Evolutionary conservation across 2,888 invertebrate species (phyloP).

Genomic region (Drosophila paramelanica): DNA sequence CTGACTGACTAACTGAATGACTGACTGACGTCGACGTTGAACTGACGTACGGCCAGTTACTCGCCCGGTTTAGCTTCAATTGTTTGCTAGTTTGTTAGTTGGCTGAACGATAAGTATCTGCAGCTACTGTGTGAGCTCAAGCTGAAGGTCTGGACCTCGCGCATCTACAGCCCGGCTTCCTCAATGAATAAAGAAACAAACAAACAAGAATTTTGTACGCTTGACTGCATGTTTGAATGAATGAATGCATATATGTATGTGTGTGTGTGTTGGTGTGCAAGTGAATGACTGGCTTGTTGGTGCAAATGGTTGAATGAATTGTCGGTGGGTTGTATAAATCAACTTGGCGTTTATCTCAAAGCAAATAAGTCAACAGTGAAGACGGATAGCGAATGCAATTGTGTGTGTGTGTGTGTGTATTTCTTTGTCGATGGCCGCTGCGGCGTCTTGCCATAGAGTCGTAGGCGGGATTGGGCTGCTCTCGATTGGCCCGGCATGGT

Average conservation of each 20-base stretch:
- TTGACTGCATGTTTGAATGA: conserved; percentile 72
- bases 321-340: conserved; percentile 80
- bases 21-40: neutral
- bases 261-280: conserved; percentile 15
- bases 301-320: conserved; percentile 78
- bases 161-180: conserved; percentile 31
- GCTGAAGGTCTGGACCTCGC: too few relatives aligned
- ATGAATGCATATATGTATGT: conserved; percentile 46
- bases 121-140: conserved; percentile 16
- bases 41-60: conserved; percentile 37
- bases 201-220: conserved; percentile 77
- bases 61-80: conserved; percentile 49
- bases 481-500: neutral
- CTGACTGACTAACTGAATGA: conserved; percentile 3
- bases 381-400: conserved; percentile 75
- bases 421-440: conserved; percentile 28
- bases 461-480: neutral
- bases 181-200: conserved; percentile 79
- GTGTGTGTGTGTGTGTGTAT: conserved; percentile 13
- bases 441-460: conserved; percentile 12
- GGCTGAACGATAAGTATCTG: conserved; percentile 60
- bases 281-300: conserved; percentile 54
- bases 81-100: conserved; percentile 75
- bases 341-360: conserved; percentile 80
- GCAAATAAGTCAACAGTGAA: conserved; percentile 80